These are phyloP conservation scores for Heliothis peltigera DNA, from an alignment of 2,888 invertebrate species.

Conservation along the genomic window DNA sequence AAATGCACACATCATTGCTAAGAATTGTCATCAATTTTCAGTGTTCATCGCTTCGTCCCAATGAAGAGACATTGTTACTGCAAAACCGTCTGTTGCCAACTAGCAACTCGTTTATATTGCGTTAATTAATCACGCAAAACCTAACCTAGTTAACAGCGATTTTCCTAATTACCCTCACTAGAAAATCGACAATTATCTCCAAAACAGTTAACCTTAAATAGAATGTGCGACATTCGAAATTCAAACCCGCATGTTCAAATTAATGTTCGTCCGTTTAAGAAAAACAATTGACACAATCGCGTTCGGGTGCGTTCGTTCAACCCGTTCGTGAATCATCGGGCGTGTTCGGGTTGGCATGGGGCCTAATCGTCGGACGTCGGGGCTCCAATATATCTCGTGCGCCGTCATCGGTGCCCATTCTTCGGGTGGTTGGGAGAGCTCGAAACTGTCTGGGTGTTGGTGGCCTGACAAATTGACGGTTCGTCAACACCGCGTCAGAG, in stretches of 20 bases:
- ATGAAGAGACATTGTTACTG: slow-evolving; percentile 24
- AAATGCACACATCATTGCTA: slow-evolving; percentile 46
- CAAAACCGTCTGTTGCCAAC: slow-evolving; percentile 43
- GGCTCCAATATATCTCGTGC: slow-evolving; percentile 83
- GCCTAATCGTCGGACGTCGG: slow-evolving; percentile 87
- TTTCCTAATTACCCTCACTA: slow-evolving; percentile 51
- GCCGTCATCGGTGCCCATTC: slow-evolving; percentile 88
- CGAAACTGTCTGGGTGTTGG: slow-evolving; percentile 86
- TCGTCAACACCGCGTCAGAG: slow-evolving; percentile 71
- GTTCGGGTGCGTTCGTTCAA: slow-evolving; percentile 78
- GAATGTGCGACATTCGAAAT: slow-evolving; percentile 74
- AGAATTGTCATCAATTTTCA: slow-evolving; percentile 58
- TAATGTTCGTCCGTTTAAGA: slow-evolving; percentile 83
- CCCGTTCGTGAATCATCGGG: slow-evolving; percentile 85
- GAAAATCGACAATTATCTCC: slow-evolving; percentile 57
- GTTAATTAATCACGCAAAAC: slow-evolving; percentile 55
- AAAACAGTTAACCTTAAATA: slow-evolving; percentile 63
- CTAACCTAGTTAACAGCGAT: slow-evolving; percentile 47
- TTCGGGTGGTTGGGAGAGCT: slow-evolving; percentile 81
- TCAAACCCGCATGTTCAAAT: slow-evolving; percentile 83
- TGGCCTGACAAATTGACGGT: slow-evolving; percentile 86
- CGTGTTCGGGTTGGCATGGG: slow-evolving; percentile 82
- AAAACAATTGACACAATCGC: slow-evolving; percentile 85
- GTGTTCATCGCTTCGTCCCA: slow-evolving; percentile 44
- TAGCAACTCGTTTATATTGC: slow-evolving; percentile 32